Evolutionary conservation across 2,113 vertebrate species (phyloP).

Genomic region (Halichoerus grypus): DNA sequence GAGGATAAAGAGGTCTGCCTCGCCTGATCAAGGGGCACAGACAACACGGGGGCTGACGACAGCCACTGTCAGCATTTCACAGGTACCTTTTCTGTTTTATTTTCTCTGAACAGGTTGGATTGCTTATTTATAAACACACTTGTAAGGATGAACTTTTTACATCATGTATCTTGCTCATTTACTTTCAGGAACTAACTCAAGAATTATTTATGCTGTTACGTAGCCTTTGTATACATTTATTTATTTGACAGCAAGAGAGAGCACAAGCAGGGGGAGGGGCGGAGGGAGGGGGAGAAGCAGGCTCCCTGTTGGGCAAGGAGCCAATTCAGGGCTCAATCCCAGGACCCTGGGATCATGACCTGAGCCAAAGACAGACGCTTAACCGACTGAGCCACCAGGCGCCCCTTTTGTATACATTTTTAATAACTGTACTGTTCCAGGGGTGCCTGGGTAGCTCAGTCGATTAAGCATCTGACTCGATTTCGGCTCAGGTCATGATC

Average conservation of each 20-base stretch:
- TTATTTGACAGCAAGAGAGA: not conserved
- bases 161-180: not conserved
- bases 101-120: not conserved
- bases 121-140: not conserved
- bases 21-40: not conserved
- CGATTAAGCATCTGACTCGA: not conserved
- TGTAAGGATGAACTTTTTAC: not conserved
- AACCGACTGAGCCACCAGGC: not conserved
- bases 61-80: not conserved
- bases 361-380: not conserved
- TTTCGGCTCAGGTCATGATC: not conserved
- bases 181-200: not conserved
- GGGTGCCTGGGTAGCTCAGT: not conserved
- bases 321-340: fast-evolving
- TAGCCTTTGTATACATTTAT: not conserved
- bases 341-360: not conserved
- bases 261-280: not conserved
- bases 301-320: not conserved
- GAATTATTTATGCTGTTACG: not conserved
- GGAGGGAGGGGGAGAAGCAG: not conserved
- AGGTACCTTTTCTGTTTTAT: not conserved
- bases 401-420: not conserved
- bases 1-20: not conserved
- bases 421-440: not conserved
- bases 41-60: not conserved